A percentile compares a stretch with the other conserved stretches of the same genome.
These are phyloP conservation scores for Nemapogon koenigi DNA, from an alignment of 2,888 invertebrate species.

Conservation along the genomic window DNA sequence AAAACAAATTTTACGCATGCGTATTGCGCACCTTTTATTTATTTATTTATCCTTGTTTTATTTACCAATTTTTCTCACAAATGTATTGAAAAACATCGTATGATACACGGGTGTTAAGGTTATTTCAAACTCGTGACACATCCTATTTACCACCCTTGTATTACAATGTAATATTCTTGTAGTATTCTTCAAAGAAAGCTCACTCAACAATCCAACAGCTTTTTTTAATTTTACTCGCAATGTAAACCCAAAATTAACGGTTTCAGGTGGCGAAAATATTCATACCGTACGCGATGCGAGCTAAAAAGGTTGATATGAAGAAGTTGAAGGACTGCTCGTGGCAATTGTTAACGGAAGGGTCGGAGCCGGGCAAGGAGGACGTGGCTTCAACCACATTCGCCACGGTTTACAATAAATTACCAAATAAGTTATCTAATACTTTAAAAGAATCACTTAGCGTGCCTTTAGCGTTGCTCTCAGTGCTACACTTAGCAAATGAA, in stretches of 20 bases:
- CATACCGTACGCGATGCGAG: conserved; percentile 80
- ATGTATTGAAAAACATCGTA: too few relatives aligned
- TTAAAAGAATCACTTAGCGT: conserved; percentile 78
- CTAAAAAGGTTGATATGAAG: conserved; percentile 88
- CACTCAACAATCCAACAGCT: too few relatives aligned
- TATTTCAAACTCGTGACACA: too few relatives aligned
- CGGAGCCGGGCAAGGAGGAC: conserved; percentile 28
- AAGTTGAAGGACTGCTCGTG: conserved; percentile 80
- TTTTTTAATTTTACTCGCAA: too few relatives aligned
- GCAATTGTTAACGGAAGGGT: conserved; percentile 58
- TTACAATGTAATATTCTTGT: too few relatives aligned
- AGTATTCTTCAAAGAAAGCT: too few relatives aligned
- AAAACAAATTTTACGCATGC: too few relatives aligned
- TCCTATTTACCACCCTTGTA: too few relatives aligned
- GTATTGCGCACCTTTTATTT: too few relatives aligned
- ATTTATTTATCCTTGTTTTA: too few relatives aligned
- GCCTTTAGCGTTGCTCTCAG: conserved; percentile 79
- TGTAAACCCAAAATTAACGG: neutral
- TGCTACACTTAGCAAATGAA: conserved; percentile 87
- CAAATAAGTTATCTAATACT: conserved; percentile 58
- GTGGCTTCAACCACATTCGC: conserved; percentile 60
- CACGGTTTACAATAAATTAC: conserved; percentile 63
- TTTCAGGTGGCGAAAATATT: conserved; percentile 72
- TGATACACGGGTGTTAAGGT: too few relatives aligned
- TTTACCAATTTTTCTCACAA: too few relatives aligned